Percentiles rank a stretch among this genome's conserved stretches.
phyloP scores from a whole-genome alignment of 1,140 invertebrate species.

The Philotrypesis tridentata region DNA sequence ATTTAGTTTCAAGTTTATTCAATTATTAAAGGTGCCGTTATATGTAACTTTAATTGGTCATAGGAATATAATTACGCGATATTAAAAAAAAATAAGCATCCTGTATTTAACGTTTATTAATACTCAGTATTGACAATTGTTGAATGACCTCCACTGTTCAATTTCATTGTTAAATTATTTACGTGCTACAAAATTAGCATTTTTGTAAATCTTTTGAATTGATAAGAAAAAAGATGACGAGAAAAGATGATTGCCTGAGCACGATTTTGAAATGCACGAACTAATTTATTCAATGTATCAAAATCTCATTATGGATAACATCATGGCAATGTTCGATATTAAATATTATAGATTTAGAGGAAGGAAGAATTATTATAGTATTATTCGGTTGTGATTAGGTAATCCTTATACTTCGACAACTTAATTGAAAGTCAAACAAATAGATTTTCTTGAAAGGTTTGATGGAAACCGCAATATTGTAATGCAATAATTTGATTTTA shows the following conservation, averaged over 20 bases:
- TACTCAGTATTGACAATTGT: slow-evolving; percentile 8
- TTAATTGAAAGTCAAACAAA: slow-evolving; percentile 22
- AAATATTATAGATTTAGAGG: slow-evolving; percentile 9
- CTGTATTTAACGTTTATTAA: not conserved
- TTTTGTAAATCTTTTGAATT: not conserved
- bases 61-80: not conserved
- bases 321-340: slow-evolving; percentile 33
- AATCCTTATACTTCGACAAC: slow-evolving; percentile 28
- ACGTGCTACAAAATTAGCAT: not conserved
- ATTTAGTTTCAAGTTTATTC: too few relatives aligned
- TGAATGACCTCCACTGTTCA: slow-evolving; percentile 16
- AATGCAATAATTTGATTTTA: slow-evolving; percentile 24
- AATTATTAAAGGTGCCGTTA: too few relatives aligned
- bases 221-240: slow-evolving; percentile 1
- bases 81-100: too few relatives aligned
- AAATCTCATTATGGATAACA: slow-evolving; percentile 15
- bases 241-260: not conserved
- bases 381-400: slow-evolving; percentile 60
- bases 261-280: not conserved
- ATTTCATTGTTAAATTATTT: not conserved
- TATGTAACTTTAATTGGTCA: not conserved
- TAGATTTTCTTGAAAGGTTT: slow-evolving; percentile 33
- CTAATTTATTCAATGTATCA: slow-evolving; percentile 47
- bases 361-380: slow-evolving; percentile 50
- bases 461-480: slow-evolving; percentile 12